Evolutionary conservation across 2,797 vertebrate species (phyloP), one percentile per base, ranked within the genome.

Genomic region (Tamandua tetradactyla): DNA sequence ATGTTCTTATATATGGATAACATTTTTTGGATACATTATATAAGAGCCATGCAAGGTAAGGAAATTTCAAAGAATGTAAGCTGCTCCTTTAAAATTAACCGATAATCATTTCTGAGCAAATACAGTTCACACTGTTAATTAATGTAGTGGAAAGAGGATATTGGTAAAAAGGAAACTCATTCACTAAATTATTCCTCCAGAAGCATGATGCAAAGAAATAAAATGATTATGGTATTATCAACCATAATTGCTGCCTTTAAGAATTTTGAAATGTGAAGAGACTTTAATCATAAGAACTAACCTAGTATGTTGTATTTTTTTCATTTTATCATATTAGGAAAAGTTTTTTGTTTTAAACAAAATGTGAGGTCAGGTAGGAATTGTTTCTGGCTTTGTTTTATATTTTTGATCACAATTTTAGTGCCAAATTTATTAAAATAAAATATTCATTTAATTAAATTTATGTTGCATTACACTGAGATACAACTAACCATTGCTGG

Each of bases 161-260:
- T 83, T 61, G 11, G 25, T 40, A 87, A 79, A 49, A 86, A 80
- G n/a, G 3, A 78, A 69, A 57, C 40, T 83, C 32, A 87, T 87
- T 89, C 23, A 47, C 30, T 68, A 83, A 79, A 57, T 61, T 9
- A 72, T n/a, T n/a, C n/a, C 30, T 90, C 13, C 83, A 69, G 62
- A 95, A 61, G 32, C 17, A 83, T 79, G 27, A 69, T 79, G 18
- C 25, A 89, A 81, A 66, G 30, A 79, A 68, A 49, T 71, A 25
- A 52, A 52, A 52, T 52, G 49, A 52, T 52, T 52, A 90, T 78
- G 69, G 93, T 44, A 85, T 88, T n/a, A 89, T 92, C n/a, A 86
- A 57, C 3, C 25, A 44, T 72, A 92, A 71, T 89, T 13, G 5
- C n/a, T 72, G 37, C 25, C 44, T 89, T 66, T 66, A 72, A 94